Base-by-base conservation (phyloP, 2,797 vertebrate species). In the Leptodactylus fallax region DNA sequence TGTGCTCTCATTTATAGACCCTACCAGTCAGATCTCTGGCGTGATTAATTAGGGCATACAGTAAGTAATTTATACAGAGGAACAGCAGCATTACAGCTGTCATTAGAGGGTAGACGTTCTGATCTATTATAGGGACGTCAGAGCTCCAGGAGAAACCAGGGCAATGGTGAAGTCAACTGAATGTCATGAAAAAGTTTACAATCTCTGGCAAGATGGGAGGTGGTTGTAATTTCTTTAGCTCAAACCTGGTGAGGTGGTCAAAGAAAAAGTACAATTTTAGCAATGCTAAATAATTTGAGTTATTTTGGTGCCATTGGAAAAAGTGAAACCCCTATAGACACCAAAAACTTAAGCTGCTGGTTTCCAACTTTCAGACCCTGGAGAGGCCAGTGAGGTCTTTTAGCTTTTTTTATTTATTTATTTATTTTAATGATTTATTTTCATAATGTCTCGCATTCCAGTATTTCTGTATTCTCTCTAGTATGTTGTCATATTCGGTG, bases 1-100 rank as follows among this genome's bases (percentile, higher is more conserved):
- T 23, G 13, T 23, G 72, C 72, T 77, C 72, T 53, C 47, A 14
- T 77, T 77, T 77, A 53, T 77, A 51, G 49, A 77, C 72, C 10
- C 47, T 51, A 76, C 72, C 49, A 53, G 47, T 53, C 21, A 76
- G 11, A 76, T n/a, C 21, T 7, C 17, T 51, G 21, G 53, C 21
- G n/a, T 23, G n/a, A n/a, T 77, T n/a, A 13, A 76, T 76, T 51
- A n/a, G 49, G 21, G 72, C 47, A 49, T 23, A 47, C 21, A n/a
- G 19, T 36, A 72, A 45, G 36, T 51, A 1, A 49, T 76, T 76
- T 51, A 13, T 76, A 76, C 4, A 47, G 16, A 7, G 17, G 8
- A 72, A 72, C 71, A 51, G 6, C 19, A n/a, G 45, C 5, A 3
- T 51, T 51, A 76, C 49, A n/a, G 47, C 47, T 77, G n/a, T 14